Evolutionary conservation across 2,888 invertebrate genomes (phyloP), one percentile per base, ranked within the genome.

Genomic region (Junonia oenone): DNA sequence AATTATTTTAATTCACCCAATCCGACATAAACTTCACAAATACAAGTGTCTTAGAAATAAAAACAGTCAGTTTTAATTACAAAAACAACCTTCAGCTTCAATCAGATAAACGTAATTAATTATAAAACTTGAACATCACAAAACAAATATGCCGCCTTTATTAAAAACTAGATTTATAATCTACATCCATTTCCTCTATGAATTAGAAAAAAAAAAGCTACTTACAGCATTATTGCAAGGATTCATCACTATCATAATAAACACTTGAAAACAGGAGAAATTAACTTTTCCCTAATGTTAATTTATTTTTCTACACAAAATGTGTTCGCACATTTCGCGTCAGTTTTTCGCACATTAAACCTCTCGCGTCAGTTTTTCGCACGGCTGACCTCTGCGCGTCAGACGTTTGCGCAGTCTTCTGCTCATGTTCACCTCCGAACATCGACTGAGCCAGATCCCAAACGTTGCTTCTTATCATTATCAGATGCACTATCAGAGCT

Each of bases 401-500:
- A 5, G 15, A 8, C 17, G 6, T 15, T 3, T 17, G 38, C 17
- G 1, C 9, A 13, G 22, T 13, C n/a, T 4, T 11, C 15, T 50
- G 15, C 26, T 5, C 26, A 15, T 17, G 2, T 6, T 14, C 40
- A 11, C 17, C 37, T 27, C n/a, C 31, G 31, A 29, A 29, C 13
- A 22, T 33, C 46, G 31, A 22, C 51, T 35, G 45, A 27, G 27
- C 13, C 22, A 6, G 19, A 6, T 4, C 11, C 11, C 11, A 8
- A 4, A 5, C 8, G 17, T 38, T 40, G 9, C 17, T 17, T 11
- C 19, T 40, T 37, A 14, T 29, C 19, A 33, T 33, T 51, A 55
- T 57, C 57, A 51, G 8, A 26, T 37, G 22, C 31, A 19, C 51
- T 60, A 60, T 57, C 59, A 57, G 38, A 19, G 29, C 19, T 48